Percentiles rank a stretch among this genome's conserved stretches.
Evolutionary conservation across 2,797 vertebrate species (phyloP).

Genomic region (Enteromius radiatus): DNA sequence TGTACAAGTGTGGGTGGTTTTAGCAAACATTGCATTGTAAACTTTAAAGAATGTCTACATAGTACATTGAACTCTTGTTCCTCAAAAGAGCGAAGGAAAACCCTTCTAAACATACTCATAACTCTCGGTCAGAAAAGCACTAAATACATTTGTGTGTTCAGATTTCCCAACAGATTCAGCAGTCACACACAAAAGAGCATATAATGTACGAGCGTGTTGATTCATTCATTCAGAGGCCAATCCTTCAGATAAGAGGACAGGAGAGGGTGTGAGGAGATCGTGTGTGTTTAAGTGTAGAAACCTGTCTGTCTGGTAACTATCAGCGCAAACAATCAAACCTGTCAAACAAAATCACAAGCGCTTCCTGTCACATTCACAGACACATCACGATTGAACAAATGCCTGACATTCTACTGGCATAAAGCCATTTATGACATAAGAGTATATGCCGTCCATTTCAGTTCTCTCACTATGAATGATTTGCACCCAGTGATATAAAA

Average conservation of each 20-base stretch:
- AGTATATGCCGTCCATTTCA: not conserved
- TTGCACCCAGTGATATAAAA: not conserved
- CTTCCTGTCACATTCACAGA: slow-evolving; percentile 25
- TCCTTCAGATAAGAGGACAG: slow-evolving; percentile 3
- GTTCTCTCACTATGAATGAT: not conserved
- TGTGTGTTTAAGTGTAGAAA: slow-evolving; percentile 33
- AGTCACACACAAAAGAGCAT: slow-evolving; percentile 14
- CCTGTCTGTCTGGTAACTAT: slow-evolving; percentile 45
- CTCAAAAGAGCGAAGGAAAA: not conserved
- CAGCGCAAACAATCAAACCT: slow-evolving; percentile 21
- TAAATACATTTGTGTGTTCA: slow-evolving; percentile 13
- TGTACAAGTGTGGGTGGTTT: not conserved
- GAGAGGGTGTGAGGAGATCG: slow-evolving; percentile 19
- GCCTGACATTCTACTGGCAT: slow-evolving; percentile 7
- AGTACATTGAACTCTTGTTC: not conserved
- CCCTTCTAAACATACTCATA: not conserved
- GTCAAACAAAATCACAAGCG: not conserved
- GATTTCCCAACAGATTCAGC: slow-evolving; percentile 15
- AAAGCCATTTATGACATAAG: not conserved
- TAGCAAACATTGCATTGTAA: not conserved
- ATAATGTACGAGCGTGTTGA: not conserved
- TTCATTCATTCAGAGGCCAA: slow-evolving; percentile 8
- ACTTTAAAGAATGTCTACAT: not conserved
- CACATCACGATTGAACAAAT: not conserved
- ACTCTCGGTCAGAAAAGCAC: not conserved